Base-by-base conservation (phyloP, 2,888 invertebrate genomes). In the Camponotus fellah region DNA sequence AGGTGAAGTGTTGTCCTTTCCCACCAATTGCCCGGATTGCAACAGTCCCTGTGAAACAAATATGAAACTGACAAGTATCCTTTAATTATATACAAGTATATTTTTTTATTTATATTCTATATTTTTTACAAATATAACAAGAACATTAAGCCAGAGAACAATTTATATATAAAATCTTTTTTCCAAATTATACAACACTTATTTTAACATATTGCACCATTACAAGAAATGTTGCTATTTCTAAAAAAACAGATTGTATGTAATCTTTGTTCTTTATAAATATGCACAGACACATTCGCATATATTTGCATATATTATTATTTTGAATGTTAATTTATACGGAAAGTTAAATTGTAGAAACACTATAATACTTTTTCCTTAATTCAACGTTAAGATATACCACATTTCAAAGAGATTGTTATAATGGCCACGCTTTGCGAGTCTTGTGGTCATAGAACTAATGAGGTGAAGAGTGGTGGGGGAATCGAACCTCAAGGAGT, bases 371-470 rank as follows among this genome's bases (percentile, higher is more conserved):
- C 65, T 68, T 84, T 86, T 82, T 91, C 89, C 88, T 93, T 91
- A 91, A 91, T 34, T 65, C 46, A 60, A 71, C 62, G 65, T 85
- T 69, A 91, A 96, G 97, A 97, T 90, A 98, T 99, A 93, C 99
- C 99, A 0, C 97, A 99, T 94, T 99, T 99, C 95, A 99, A 99
- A 95, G 98, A 99, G 94, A 98, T 99, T 0, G 97, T 99, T 0
- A 98, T 99, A 84, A 99, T 99, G 99, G 99, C 99, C 0, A 99
- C 99, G 0, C 96, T 95, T 0, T 99, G 99, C 94, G 99, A 99
- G 21, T 94, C 94, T 0, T 99, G 99, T 95, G 99, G 99, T 0
- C 96, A 97, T 92, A 96, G 97, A 90, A 99, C 99, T 3, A 99
- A 98, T 94, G 99, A 99, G 96, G 99, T 99, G 0, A 99, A 99